phyloP scores from a whole-genome alignment of 2,888 invertebrate genomes.

The Octodonta nipae region DNA sequence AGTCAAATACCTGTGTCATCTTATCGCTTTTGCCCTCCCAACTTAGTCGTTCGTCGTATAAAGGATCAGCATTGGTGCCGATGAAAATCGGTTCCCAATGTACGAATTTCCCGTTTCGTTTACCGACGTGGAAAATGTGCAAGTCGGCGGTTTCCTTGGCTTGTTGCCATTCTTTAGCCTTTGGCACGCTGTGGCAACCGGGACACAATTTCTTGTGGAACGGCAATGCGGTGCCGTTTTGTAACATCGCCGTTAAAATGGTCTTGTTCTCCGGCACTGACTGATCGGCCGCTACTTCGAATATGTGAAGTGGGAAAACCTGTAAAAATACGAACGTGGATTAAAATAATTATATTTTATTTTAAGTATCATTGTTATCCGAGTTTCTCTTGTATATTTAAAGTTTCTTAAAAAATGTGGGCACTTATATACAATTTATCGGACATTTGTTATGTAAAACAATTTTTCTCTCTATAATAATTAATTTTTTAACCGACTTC shows the following conservation, averaged over 20 bases:
- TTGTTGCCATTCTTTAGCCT: slow-evolving; percentile 71
- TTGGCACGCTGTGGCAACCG: slow-evolving; percentile 77
- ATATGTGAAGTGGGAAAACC: slow-evolving; percentile 79
- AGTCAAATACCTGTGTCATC: slow-evolving; percentile 71
- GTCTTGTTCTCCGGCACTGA: slow-evolving; percentile 63
- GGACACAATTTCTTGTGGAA: slow-evolving; percentile 86
- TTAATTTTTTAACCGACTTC: too few species aligned
- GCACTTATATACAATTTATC: too few species aligned
- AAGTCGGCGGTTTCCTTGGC: slow-evolving; percentile 56
- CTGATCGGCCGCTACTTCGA: slow-evolving; percentile 63
- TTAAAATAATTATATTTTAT: background rate
- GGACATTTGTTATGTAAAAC: too few species aligned
- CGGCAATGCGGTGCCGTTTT: slow-evolving; percentile 67
- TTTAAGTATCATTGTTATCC: too few species aligned
- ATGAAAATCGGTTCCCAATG: slow-evolving; percentile 93
- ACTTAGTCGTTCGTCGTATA: slow-evolving; percentile 81
- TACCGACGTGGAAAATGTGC: slow-evolving; percentile 73
- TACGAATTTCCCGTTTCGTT: slow-evolving; percentile 60
- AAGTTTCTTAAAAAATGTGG: too few species aligned
- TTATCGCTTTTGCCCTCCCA: slow-evolving; percentile 94
- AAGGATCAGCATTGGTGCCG: slow-evolving; percentile 74
- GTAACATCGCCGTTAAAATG: slow-evolving; percentile 52
- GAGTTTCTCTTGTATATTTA: too few species aligned
- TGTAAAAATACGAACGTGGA: slow-evolving; percentile 3
- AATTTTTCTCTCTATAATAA: too few species aligned